Evolutionary conservation across 2,113 vertebrate species (phyloP), one percentile per base, ranked within the genome.

Genomic region (Oreochromis aureus): DNA sequence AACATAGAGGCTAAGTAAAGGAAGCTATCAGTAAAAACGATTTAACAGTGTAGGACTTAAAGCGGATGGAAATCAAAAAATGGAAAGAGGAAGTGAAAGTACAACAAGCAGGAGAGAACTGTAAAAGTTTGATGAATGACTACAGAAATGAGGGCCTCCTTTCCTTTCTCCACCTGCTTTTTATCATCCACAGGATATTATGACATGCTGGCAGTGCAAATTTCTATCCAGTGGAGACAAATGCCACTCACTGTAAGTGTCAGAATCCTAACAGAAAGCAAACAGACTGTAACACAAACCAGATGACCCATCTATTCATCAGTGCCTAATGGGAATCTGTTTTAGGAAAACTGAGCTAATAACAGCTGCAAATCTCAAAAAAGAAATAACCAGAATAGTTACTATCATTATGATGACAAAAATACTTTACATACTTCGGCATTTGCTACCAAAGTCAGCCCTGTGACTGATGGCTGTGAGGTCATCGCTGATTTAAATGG

Each of bases 151-250:
- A 5, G 36, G 46, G 18, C 32, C 76, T 93, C 81, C 34, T 61
- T 9, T 61, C 7, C 84, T 71, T 90, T 85, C 89, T 87, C 61
- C 6, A 12, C 58, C 92, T 95, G 94, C 76, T 90, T 86, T 82
- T 86, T 82, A 88, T 95, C 91, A 90, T 51, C 86, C 82, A 66
- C 84, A 91, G 90, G 89, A 94, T 94, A 92, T 95, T 93, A 91
- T 95, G 92, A 90, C 90, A 78, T 51, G 13, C 82, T 89, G 86
- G 69, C 80, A 22, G 83, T 66, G 54, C 84, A 86, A 36, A n/a
- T 56, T 55, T 41, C 6, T 73, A 63, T 71, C 48, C 30, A 71
- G 71, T n/a, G 34, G 66, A 82, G 59, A 87, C 59, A 84, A 61
- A 91, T 71, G 30, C 73, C 85, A 66, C 78, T 56, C 81, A 80